phyloP scores from a whole-genome alignment of 1,140 invertebrate genomes.

The Littorina saxatilis region DNA sequence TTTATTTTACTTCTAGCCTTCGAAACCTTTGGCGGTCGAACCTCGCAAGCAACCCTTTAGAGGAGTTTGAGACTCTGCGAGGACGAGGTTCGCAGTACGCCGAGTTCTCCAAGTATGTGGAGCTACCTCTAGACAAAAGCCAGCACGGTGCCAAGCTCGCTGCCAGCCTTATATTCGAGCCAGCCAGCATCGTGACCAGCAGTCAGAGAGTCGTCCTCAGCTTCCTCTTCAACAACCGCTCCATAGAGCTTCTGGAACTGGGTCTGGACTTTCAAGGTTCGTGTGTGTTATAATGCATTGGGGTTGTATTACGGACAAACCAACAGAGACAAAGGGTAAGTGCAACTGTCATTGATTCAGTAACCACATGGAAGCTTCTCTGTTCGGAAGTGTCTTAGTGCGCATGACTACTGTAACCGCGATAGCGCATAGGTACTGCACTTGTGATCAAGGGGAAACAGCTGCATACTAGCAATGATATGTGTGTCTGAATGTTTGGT shows the following conservation, averaged over 20 bases:
- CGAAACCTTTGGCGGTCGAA: not conserved
- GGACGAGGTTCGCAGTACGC: constrained; percentile 22
- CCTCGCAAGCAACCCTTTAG: not conserved
- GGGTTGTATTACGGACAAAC: too few relatives aligned
- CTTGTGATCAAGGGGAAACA: too few relatives aligned
- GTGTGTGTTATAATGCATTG: not conserved
- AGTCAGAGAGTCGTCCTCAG: not conserved
- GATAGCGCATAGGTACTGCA: not conserved
- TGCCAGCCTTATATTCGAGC: not conserved
- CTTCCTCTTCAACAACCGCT: not conserved
- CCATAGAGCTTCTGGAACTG: constrained; percentile 1
- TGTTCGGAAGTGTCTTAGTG: not conserved
- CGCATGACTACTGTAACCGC: not conserved
- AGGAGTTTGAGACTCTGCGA: not conserved
- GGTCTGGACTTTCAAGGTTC: constrained; percentile 5
- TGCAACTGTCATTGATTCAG: too few relatives aligned
- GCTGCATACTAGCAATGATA: not conserved
- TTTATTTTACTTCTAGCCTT: too few relatives aligned
- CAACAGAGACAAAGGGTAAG: too few relatives aligned
- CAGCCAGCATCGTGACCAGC: constrained; percentile 12
- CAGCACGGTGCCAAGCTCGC: not conserved
- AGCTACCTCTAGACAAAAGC: not conserved
- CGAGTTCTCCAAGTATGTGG: constrained; percentile 11
- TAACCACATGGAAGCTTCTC: not conserved
- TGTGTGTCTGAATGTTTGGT: not conserved